These are phyloP conservation scores for Pollachius pollachius DNA, from an alignment of 2,113 vertebrate genomes.

Conservation along the genomic window DNA sequence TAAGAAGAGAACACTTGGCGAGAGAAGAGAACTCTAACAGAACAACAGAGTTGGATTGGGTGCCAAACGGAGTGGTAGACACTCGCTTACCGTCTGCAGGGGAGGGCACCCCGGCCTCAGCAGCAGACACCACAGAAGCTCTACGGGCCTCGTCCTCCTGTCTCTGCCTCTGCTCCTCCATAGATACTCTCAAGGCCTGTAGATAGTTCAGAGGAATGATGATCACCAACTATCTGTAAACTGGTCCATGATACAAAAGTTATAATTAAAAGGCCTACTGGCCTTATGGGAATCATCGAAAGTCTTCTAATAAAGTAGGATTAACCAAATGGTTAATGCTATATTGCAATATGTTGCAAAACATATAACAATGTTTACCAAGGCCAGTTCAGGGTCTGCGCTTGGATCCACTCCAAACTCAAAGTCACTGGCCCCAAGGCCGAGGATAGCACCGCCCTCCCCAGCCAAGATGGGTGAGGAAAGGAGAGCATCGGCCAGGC, in stretches of 20 bases:
- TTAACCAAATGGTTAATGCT: no score
- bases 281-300: no score
- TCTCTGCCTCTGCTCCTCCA: conserved; percentile 94
- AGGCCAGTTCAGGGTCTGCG: conserved; percentile 89
- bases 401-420: conserved; percentile 96
- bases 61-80: background rate
- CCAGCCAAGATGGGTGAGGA: conserved; percentile 92
- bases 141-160: conserved; percentile 92
- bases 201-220: no score
- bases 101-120: conserved; percentile 80
- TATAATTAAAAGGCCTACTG: no score
- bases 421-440: conserved; percentile 90
- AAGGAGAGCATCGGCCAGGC: conserved; percentile 91
- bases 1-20: background rate
- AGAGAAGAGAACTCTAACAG: background rate
- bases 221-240: no score
- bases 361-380: conserved; percentile 71
- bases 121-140: conserved; percentile 82
- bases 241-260: no score
- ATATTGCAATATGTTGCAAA: background rate
- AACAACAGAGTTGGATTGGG: background rate
- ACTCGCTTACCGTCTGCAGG: conserved; percentile 77
- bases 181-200: conserved; percentile 91
- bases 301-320: no score
- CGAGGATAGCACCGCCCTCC: conserved; percentile 89